Percentiles rank a stretch among this genome's conserved stretches.
phyloP scores from a whole-genome alignment of 2,888 invertebrate species.

The Pinctada fucata region DNA sequence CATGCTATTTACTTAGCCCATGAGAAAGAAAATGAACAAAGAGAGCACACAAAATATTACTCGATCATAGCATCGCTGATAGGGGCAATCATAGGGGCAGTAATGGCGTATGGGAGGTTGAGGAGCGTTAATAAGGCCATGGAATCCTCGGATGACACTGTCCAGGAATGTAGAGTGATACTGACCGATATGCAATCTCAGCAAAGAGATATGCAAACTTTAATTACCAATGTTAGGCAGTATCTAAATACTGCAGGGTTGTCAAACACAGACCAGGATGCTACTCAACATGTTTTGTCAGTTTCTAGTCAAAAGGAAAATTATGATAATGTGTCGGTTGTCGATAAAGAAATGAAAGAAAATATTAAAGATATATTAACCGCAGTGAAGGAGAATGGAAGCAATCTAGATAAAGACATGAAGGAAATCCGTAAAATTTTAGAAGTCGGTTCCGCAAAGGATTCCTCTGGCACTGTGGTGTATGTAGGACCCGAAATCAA shows the following conservation, averaged over 20 bases:
- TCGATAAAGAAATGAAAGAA: conserved; percentile 25
- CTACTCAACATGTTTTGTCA: too few species aligned
- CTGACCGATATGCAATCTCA: not conserved
- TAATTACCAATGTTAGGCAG: not conserved
- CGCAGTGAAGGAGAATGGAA: conserved; percentile 61
- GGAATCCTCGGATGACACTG: not conserved
- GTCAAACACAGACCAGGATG: not conserved
- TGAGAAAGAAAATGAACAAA: conserved; percentile 88
- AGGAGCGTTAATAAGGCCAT: not conserved
- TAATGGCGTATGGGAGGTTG: conserved; percentile 71
- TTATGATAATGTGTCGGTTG: not conserved
- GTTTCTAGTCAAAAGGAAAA: not conserved
- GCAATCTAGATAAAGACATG: conserved; percentile 62
- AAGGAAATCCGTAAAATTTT: conserved; percentile 65
- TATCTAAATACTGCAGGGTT: not conserved
- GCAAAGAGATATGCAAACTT: not conserved
- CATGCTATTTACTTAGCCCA: conserved; percentile 88
- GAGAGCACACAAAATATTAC: conserved; percentile 91
- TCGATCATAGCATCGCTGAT: conserved; percentile 85
- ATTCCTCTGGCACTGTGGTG: conserved; percentile 56
- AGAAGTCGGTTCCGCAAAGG: conserved; percentile 34
- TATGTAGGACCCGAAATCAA: conserved; percentile 73
- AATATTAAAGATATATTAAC: conserved; percentile 53
- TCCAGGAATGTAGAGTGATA: not conserved
- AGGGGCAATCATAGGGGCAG: conserved; percentile 82